Conservation (phyloP, 2,797 vertebrate genomes). For the Eurystomus glaucurus region DNA sequence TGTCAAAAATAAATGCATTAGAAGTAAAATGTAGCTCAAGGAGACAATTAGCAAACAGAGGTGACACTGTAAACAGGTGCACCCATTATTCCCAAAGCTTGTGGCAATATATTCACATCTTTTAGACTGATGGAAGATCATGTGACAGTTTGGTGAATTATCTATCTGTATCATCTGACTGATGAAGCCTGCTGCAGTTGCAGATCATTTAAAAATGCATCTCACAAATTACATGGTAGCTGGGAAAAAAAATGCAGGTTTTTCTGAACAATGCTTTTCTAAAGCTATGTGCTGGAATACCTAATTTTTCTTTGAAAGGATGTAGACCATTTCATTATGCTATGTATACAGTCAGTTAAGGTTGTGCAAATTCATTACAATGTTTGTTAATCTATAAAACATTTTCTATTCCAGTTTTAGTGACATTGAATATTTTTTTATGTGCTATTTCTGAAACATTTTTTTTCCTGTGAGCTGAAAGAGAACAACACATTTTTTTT, state of each 20-base stretch:
- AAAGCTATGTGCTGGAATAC: constrained; percentile 79
- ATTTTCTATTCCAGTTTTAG: constrained; percentile 82
- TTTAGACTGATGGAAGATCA: constrained; percentile 94
- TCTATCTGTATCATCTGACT: constrained; percentile 92
- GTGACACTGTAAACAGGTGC: constrained; percentile 99
- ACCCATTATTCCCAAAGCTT: constrained; percentile 97
- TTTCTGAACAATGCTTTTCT: constrained; percentile 84
- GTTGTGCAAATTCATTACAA: constrained; percentile 83
- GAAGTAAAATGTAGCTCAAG: constrained; percentile 96
- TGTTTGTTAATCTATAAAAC: constrained; percentile 85
- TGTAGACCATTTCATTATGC: constrained; percentile 82
- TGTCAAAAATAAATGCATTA: constrained; percentile 96
- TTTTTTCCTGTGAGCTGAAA: constrained; percentile 79
- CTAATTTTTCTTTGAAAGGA: constrained; percentile 85
- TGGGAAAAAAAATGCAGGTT: constrained; percentile 85
- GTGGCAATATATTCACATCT: constrained; percentile 96
- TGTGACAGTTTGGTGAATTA: constrained; percentile 94
- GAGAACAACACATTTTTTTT: constrained; percentile 72
- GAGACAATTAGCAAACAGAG: constrained; percentile 99
- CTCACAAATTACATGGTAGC: constrained; percentile 89
- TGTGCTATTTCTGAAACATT: constrained; percentile 81
- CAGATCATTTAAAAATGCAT: constrained; percentile 90
- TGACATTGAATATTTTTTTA: constrained; percentile 81
- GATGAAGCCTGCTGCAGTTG: constrained; percentile 90
- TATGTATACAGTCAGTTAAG: constrained; percentile 84